Base-by-base conservation (phyloP, 2,113 vertebrate species). In the Amia ocellicauda region DNA sequence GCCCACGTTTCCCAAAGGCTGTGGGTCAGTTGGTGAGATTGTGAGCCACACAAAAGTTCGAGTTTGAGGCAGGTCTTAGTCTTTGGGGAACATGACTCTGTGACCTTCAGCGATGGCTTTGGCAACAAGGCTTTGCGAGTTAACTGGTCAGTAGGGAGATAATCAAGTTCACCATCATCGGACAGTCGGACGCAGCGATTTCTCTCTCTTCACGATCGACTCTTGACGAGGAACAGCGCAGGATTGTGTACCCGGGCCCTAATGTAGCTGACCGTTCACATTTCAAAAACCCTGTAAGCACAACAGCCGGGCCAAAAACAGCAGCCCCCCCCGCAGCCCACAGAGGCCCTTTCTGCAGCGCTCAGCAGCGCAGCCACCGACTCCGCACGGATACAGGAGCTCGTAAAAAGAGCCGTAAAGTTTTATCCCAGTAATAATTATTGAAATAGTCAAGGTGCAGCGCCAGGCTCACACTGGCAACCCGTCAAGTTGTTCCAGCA, bases 231-330 rank as follows among this genome's bases (percentile, higher is more conserved):
- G 64, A 19, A 20, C 56, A 56, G 26, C 63, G 42, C 42, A 51
- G 26, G 47, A 62, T 31, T 23, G 50, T 68, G 43, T 55, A n/a
- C 65, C 56, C 60, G 59, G 67, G 57, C 61, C 69, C 66, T 65
- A 71, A 71, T 63, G 68, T 70, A 76, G 71, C 71, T 58, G 71
- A 76, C 72, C 66, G 74, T 78, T 81, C 66, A 72, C 71, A 76
- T 79, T 80, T 74, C 77, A 73, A 72, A 76, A 74, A n/a, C n/a
- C n/a, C n/a, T n/a, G n/a, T n/a, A n/a, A n/a, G 5, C 71, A 55
- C 66, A 63, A 58, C 63, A 40, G 41, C 14, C 40, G 62, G 59
- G 74, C 64, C 74, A 69, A 42, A 49, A 63, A 72, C 68, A 69
- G 71, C 68, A 74, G 74, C 69, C 69, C 69, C 62, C n/a, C 22